Conservation (phyloP, 2,113 vertebrate genomes). For the Platysternon megacephalum region DNA sequence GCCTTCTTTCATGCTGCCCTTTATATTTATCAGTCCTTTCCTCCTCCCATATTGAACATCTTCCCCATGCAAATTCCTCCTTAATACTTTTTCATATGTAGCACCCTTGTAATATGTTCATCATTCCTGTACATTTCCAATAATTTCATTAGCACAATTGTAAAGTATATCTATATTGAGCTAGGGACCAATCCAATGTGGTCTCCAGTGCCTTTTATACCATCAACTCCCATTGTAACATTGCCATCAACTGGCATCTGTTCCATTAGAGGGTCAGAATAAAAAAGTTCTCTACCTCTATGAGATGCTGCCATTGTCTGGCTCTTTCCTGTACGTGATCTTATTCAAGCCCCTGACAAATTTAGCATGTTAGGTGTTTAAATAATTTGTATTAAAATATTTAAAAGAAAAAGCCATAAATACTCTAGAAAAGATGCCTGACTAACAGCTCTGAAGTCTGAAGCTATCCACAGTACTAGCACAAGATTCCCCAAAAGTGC, state of each 20-base stretch:
- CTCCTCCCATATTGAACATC: neutral
- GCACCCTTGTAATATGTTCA: neutral
- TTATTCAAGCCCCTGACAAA: neutral
- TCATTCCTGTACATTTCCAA: neutral
- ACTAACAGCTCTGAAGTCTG: neutral
- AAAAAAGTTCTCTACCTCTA: neutral
- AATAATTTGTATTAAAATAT: too few species aligned
- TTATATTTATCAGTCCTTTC: neutral
- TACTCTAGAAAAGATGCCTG: neutral
- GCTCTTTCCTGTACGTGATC: neutral
- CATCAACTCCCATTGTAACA: neutral
- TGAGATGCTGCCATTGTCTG: neutral
- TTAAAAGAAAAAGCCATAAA: too few species aligned
- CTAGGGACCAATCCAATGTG: neutral
- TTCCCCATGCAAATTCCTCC: conserved; percentile 1
- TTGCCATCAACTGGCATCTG: neutral
- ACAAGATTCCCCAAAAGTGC: neutral
- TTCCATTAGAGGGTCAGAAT: neutral
- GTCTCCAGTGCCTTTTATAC: neutral
- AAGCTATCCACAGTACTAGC: neutral
- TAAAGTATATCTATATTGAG: neutral
- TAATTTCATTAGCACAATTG: conserved; percentile 6
- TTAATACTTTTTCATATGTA: neutral
- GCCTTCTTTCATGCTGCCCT: neutral
- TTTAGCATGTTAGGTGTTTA: conserved; percentile 11